A percentile compares a stretch with the other conserved stretches of the same genome.
These are phyloP conservation scores for Theropithecus gelada DNA, from an alignment of 2,113 vertebrate genomes.

Conservation along the genomic window DNA sequence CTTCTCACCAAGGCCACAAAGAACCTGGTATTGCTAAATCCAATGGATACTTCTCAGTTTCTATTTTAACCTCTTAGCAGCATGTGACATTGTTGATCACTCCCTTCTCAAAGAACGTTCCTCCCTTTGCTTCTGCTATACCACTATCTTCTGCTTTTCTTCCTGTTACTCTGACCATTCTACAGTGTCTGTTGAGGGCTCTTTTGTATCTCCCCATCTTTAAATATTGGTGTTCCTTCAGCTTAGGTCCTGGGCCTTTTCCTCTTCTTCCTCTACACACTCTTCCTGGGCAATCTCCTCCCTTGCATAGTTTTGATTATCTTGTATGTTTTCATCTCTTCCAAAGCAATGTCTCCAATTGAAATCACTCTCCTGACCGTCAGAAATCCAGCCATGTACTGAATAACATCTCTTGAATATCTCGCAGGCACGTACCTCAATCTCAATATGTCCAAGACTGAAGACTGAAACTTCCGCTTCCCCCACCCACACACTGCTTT, in stretches of 20 bases:
- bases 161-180: background rate
- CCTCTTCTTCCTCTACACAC: background rate
- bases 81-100: background rate
- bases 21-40: background rate
- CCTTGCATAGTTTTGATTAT: background rate
- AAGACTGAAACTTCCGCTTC: background rate
- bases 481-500: accelerated
- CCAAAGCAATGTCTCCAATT: background rate
- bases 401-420: background rate
- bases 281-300: background rate
- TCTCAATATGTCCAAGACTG: background rate
- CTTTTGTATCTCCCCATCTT: background rate
- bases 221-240: background rate
- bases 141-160: background rate
- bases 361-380: background rate
- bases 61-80: background rate
- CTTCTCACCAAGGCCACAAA: background rate
- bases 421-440: background rate
- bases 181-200: background rate
- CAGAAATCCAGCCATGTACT: background rate
- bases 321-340: background rate
- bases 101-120: background rate
- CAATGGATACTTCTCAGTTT: background rate
- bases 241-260: background rate
- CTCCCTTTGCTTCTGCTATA: background rate